phyloP scores from a whole-genome alignment of 2,797 vertebrate genomes.

The Xiphophorus birchmanni region DNA sequence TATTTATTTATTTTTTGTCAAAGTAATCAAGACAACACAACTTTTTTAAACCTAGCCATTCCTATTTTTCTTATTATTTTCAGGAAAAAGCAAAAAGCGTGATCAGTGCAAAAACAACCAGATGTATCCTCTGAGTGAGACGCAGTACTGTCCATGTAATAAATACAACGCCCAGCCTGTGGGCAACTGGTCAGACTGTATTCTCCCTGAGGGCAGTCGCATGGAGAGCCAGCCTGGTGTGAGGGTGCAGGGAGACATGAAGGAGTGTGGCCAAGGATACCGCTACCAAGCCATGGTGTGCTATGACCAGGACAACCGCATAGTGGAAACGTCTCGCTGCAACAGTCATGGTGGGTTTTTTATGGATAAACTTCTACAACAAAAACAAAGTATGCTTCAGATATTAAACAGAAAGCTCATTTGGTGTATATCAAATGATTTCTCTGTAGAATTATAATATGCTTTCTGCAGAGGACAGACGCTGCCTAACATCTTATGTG shows the following conservation, averaged over 20 bases:
- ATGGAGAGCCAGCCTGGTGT: constrained; percentile 86
- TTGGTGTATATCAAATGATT: neutral
- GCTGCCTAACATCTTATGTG: neutral
- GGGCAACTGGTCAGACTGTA: constrained; percentile 97
- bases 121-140: constrained; percentile 90
- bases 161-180: constrained; percentile 96
- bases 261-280: constrained; percentile 95
- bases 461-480: neutral
- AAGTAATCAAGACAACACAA: neutral
- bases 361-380: neutral
- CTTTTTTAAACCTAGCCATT: neutral
- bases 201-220: constrained; percentile 89
- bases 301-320: constrained; percentile 92
- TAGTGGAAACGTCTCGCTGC: constrained; percentile 93
- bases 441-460: neutral
- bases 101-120: constrained; percentile 95
- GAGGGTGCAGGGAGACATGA: constrained; percentile 91
- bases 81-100: constrained; percentile 96
- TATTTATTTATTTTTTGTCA: neutral
- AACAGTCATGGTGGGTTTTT: constrained; percentile 91
- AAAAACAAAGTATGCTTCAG: neutral
- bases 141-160: constrained; percentile 94
- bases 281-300: constrained; percentile 97
- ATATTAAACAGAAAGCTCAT: neutral
- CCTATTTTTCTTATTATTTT: neutral